phyloP scores from a whole-genome alignment of 2,113 vertebrate genomes.

The Trogon surrucura region DNA sequence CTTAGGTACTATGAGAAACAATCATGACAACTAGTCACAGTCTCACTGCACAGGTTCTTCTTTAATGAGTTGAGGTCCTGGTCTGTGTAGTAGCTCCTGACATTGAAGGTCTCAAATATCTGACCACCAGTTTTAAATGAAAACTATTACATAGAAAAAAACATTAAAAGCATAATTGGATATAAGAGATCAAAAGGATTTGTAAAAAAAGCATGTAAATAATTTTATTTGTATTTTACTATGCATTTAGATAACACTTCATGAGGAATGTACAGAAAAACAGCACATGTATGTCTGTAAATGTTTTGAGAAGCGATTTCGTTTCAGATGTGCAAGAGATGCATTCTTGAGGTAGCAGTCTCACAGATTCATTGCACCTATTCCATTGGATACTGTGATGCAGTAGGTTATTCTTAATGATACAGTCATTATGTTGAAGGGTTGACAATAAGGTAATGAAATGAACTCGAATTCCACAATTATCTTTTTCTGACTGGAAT shows the following conservation, averaged over 20 bases:
- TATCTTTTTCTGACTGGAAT: not conserved
- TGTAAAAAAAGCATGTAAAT: not conserved
- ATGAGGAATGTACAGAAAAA: not conserved
- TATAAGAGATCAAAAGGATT: not conserved
- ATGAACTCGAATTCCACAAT: not conserved
- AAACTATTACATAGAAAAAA: not conserved
- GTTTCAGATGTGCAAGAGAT: not conserved
- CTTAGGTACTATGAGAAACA: not conserved
- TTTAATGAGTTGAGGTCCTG: not conserved
- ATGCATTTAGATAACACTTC: not conserved
- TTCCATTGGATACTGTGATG: not conserved
- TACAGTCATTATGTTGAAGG: not conserved
- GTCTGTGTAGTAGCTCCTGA: not conserved
- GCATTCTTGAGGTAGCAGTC: not conserved
- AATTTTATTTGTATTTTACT: not conserved
- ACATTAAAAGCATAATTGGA: not conserved
- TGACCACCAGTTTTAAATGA: not conserved
- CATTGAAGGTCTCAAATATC: not conserved
- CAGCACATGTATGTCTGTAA: not conserved
- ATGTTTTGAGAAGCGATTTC: not conserved
- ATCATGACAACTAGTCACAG: not conserved
- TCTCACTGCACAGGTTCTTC: not conserved
- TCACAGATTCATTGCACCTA: rapidly evolving
- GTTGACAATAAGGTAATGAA: not conserved
- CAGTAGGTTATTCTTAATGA: not conserved